Percentiles rank a stretch among this genome's conserved stretches.
Conservation (phyloP, 2,797 vertebrate species). For the Rallus crepitans region DNA sequence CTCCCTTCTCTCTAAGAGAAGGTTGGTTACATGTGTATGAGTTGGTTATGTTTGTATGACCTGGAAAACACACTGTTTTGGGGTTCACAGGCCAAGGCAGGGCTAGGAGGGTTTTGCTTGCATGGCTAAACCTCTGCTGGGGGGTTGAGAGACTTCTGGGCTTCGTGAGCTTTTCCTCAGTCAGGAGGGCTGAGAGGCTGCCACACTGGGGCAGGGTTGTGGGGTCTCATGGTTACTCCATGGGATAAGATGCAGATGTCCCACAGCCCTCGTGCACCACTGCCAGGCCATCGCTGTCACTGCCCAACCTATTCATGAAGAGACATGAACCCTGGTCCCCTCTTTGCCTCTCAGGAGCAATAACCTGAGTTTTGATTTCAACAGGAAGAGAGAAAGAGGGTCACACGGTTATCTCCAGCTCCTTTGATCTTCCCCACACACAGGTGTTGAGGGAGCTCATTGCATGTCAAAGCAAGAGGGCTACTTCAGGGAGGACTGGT, state of each 20-base stretch:
- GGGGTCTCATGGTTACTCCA: accelerated
- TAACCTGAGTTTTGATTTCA: background rate
- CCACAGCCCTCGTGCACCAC: background rate
- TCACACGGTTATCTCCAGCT: background rate
- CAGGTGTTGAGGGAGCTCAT: background rate
- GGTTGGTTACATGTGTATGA: too few species aligned
- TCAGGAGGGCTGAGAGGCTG: background rate
- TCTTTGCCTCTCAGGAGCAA: background rate
- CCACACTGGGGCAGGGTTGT: accelerated
- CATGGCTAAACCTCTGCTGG: background rate
- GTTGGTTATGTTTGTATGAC: background rate
- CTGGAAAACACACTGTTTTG: accelerated
- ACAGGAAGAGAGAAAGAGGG: background rate
- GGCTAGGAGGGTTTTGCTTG: background rate
- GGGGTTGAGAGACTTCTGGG: background rate
- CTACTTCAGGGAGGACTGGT: background rate
- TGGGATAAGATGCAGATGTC: background rate
- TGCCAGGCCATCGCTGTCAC: background rate
- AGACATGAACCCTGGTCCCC: accelerated
- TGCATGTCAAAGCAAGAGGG: background rate
- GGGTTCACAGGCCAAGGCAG: background rate
- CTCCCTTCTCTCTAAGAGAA: too few species aligned
- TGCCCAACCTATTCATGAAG: accelerated
- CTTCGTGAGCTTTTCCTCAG: background rate
- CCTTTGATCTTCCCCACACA: background rate